phyloP scores from a whole-genome alignment of 1,140 invertebrate genomes.

The Drosophila subpulchrella region DNA sequence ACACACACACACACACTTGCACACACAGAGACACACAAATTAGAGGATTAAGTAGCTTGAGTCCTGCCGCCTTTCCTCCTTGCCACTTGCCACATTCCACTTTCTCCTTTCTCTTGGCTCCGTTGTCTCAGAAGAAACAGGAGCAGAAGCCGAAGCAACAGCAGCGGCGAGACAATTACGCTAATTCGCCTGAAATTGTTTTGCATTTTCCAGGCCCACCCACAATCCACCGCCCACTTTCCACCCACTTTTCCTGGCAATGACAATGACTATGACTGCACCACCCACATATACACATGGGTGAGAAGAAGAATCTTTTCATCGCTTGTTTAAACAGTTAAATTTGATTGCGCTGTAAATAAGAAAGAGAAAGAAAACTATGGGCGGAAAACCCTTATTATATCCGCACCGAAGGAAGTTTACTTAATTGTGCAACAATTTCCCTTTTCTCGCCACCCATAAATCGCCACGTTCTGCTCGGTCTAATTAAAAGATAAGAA shows the following conservation, averaged over 20 bases:
- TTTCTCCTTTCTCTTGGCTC: constrained; percentile 28
- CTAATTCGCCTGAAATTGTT: constrained; percentile 70
- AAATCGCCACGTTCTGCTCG: constrained; percentile 22
- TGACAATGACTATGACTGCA: constrained; percentile 52
- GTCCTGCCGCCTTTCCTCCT: constrained; percentile 54
- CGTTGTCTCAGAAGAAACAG: constrained; percentile 35
- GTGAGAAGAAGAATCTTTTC: constrained; percentile 57
- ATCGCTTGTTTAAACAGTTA: constrained; percentile 77
- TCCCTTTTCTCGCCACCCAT: constrained; percentile 37
- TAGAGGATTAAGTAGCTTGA: constrained; percentile 74
- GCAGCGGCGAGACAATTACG: constrained; percentile 77
- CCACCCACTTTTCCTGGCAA: constrained; percentile 20
- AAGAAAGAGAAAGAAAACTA: constrained; percentile 43
- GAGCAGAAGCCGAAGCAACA: constrained; percentile 47
- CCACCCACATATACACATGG: constrained; percentile 2
- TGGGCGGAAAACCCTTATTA: constrained; percentile 21
- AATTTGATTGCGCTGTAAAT: constrained; percentile 76
- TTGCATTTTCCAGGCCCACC: constrained; percentile 35
- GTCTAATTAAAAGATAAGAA: constrained; percentile 46
- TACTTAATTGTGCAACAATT: constrained; percentile 46
- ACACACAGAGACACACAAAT: constrained; percentile 38
- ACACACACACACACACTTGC: constrained; percentile 18
- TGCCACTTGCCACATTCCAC: not conserved
- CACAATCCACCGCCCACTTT: not conserved
- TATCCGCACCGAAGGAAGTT: constrained; percentile 32